Evolutionary conservation across 2,797 vertebrate genomes (phyloP).

Genomic region (Bradypodion ventrale): DNA sequence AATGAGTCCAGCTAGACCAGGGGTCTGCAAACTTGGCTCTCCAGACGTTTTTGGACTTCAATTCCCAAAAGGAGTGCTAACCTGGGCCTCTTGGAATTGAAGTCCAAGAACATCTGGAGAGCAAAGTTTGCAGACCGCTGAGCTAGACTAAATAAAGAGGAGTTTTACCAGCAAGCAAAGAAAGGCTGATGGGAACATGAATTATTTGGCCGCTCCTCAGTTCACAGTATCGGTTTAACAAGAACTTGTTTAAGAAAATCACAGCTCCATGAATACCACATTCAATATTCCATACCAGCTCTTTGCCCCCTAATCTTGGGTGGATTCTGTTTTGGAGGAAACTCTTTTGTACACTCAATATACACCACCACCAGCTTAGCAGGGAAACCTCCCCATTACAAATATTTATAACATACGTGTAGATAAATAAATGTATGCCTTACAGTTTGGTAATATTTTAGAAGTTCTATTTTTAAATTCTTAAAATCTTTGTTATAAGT

Average conservation of each 20-base stretch:
- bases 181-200: neutral
- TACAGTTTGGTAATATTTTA: constrained; percentile 76
- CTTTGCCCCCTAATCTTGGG: constrained; percentile 38
- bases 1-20: constrained; percentile 55
- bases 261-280: constrained; percentile 37
- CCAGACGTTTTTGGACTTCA: no score
- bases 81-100: no score
- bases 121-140: no score
- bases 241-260: constrained; percentile 58
- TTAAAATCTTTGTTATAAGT: constrained; percentile 67
- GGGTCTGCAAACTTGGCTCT: no score
- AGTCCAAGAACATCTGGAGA: no score
- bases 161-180: constrained; percentile 57
- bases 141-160: constrained; percentile 53
- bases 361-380: constrained; percentile 69
- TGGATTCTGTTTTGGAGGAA: constrained; percentile 58
- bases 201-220: constrained; percentile 49
- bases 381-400: constrained; percentile 72
- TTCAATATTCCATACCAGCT: constrained; percentile 48
- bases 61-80: no score
- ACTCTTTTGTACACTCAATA: constrained; percentile 64
- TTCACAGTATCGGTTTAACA: constrained; percentile 76
- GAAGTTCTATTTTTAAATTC: constrained; percentile 74
- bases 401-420: constrained; percentile 72
- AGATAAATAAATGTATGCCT: constrained; percentile 74